Percentiles rank a stretch among this genome's conserved stretches.
phyloP scores from a whole-genome alignment of 2,888 invertebrate species.

The Yponomeuta cagnagella region DNA sequence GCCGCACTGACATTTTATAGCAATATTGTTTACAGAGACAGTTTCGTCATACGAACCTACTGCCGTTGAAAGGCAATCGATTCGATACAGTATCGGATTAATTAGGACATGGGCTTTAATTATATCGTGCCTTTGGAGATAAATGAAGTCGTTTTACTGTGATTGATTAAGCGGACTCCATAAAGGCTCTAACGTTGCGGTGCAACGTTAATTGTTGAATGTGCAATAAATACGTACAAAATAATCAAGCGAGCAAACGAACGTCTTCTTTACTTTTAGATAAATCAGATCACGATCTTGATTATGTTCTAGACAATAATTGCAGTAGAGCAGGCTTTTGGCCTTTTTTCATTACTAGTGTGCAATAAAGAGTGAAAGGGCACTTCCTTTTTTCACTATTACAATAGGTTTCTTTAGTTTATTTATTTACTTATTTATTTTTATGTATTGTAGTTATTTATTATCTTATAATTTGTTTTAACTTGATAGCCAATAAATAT shows the following conservation, averaged over 20 bases:
- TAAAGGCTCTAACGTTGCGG: not conserved
- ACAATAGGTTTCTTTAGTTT: too few relatives aligned
- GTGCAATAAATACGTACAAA: not conserved
- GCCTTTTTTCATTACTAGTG: too few relatives aligned
- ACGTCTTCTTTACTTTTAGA: too few relatives aligned
- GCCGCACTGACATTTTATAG: not conserved
- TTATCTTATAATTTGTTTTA: too few relatives aligned
- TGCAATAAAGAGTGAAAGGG: too few relatives aligned
- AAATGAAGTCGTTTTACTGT: not conserved
- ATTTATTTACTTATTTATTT: too few relatives aligned
- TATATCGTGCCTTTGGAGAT: slow-evolving; percentile 27
- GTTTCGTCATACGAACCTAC: slow-evolving; percentile 43
- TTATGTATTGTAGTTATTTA: too few relatives aligned
- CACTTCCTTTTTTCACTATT: too few relatives aligned
- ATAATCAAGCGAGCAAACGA: not conserved
- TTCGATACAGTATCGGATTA: slow-evolving; percentile 41
- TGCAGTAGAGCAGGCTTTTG: too few relatives aligned
- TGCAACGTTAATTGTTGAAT: not conserved
- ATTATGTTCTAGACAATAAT: too few relatives aligned
- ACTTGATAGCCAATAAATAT: too few relatives aligned
- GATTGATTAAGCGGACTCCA: not conserved
- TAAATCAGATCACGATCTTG: too few relatives aligned
- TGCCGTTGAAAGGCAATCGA: slow-evolving; percentile 14
- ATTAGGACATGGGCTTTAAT: slow-evolving; percentile 57
- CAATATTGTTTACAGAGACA: slow-evolving; percentile 22